Conservation (phyloP, 2,888 invertebrate genomes). For the Rhodophaea formosa region DNA sequence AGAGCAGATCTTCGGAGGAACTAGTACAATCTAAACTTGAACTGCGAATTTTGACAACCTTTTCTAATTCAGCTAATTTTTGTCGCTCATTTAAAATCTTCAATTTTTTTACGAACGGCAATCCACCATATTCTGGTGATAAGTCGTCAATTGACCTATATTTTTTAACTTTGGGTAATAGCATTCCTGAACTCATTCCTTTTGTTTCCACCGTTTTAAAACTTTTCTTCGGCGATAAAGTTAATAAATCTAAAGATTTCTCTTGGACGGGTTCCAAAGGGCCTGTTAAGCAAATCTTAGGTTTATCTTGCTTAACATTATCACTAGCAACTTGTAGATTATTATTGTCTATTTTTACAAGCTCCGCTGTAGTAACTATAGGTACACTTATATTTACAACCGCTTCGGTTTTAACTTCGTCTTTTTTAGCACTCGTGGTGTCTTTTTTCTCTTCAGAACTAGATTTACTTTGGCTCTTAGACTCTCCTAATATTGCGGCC, state of each 20-base stretch:
- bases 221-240: slow-evolving; percentile 63
- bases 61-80: slow-evolving; percentile 90
- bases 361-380: slow-evolving; percentile 68
- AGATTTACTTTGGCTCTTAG: slow-evolving; percentile 65
- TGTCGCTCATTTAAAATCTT: slow-evolving; percentile 94
- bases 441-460: slow-evolving; percentile 60
- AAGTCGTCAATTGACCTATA: slow-evolving; percentile 93
- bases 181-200: slow-evolving; percentile 45
- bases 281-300: slow-evolving; percentile 67
- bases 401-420: slow-evolving; percentile 42
- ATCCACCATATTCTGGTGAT: slow-evolving; percentile 91
- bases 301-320: slow-evolving; percentile 62
- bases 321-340: slow-evolving; percentile 61
- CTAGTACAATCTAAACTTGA: slow-evolving; percentile 89
- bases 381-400: slow-evolving; percentile 62
- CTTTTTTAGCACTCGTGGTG: slow-evolving; percentile 40
- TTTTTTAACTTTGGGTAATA: slow-evolving; percentile 80
- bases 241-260: slow-evolving; percentile 69
- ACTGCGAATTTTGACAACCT: slow-evolving; percentile 87
- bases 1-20: slow-evolving; percentile 80
- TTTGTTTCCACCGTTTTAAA: slow-evolving; percentile 48
- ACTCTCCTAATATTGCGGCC: slow-evolving; percentile 83
- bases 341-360: slow-evolving; percentile 77
- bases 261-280: slow-evolving; percentile 73
- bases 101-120: slow-evolving; percentile 93